Percentiles rank a stretch among this genome's conserved stretches.
These are phyloP conservation scores for Cheilosia grossa DNA, from an alignment of 2,888 invertebrate genomes.

Conservation along the genomic window DNA sequence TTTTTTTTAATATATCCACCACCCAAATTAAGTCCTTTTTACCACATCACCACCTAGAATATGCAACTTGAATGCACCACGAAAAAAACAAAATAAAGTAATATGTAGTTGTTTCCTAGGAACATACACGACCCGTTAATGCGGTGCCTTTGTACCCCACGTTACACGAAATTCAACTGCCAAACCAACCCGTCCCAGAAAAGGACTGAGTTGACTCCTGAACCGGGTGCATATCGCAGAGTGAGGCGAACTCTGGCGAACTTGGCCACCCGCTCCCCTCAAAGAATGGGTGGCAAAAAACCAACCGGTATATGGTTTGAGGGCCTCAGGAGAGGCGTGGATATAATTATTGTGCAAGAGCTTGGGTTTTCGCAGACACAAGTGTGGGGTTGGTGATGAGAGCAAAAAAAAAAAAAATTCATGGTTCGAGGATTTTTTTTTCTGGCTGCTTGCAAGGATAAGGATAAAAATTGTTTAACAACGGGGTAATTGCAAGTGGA, in stretches of 20 bases:
- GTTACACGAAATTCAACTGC: conserved; percentile 66
- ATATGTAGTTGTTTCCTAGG: conserved; percentile 27
- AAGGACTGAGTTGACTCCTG: conserved; percentile 72
- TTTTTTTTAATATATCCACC: neutral
- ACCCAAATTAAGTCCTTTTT: conserved; percentile 28
- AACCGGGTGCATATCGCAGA: conserved; percentile 55
- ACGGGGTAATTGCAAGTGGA: conserved; percentile 33
- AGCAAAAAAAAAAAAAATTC: conserved; percentile 26
- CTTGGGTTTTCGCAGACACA: conserved; percentile 34
- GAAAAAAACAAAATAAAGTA: conserved; percentile 15
- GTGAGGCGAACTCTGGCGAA: conserved; percentile 34
- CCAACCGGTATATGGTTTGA: conserved; percentile 51
- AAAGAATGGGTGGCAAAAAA: conserved; percentile 21
- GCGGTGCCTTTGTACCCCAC: conserved; percentile 58
- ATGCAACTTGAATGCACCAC: conserved; percentile 63
- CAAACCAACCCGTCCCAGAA: conserved; percentile 61
- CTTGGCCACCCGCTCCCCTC: neutral
- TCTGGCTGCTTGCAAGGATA: conserved; percentile 53
- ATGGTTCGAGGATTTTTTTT: conserved; percentile 35
- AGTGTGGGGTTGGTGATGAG: neutral
- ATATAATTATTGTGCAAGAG: conserved; percentile 47
- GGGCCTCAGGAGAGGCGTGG: conserved; percentile 52
- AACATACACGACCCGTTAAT: conserved; percentile 60
- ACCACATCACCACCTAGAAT: conserved; percentile 60
- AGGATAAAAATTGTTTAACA: conserved; percentile 64